Evolutionary conservation across 2,797 vertebrate species (phyloP), one percentile per base, ranked within the genome.

Genomic region (Sphenodon punctatus): DNA sequence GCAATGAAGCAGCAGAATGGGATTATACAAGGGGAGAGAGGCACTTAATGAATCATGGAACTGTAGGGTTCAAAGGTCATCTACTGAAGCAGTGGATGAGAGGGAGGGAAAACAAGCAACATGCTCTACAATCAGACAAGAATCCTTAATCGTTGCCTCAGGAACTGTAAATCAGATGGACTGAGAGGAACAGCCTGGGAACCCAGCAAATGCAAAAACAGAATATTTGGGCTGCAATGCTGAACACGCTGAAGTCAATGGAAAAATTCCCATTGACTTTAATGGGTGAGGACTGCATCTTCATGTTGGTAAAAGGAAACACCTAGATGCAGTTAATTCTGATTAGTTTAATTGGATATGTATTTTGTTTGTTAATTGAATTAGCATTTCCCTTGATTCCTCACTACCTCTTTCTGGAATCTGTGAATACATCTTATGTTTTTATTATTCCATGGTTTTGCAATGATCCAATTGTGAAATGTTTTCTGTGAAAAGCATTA

Each of bases 51-150:
- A 27, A 41, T 46, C 55, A n/a, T n/a, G n/a, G n/a, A n/a, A n/a
- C n/a, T n/a, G n/a, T n/a, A n/a, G n/a, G n/a, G n/a, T n/a, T n/a
- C n/a, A n/a, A n/a, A n/a, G n/a, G n/a, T n/a, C n/a, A n/a, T n/a
- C n/a, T n/a, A n/a, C n/a, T n/a, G n/a, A n/a, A 32, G 46, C 0
- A 11, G 4, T 0, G 27, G 64, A 56, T 3, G 1, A 25, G 19
- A 67, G 32, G 45, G 45, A 12, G 13, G 19, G 5, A 22, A 23
- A 45, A 32, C 58, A 38, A 78, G 51, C 2, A 0, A 19, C 38
- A 1, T 3, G 38, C 61, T 80, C 53, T 22, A 3, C 11, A 43
- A 36, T 38, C 59, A 32, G 48, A 53, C 6, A 48, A 1, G 34
- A 34, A 6, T 55, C 66, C 64, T 32, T 76, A 39, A 77, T 41